A percentile compares a stretch with the other conserved stretches of the same genome.
phyloP scores from a whole-genome alignment of 2,888 invertebrate genomes.

The Galeopsomyia nigrocyanea region DNA sequence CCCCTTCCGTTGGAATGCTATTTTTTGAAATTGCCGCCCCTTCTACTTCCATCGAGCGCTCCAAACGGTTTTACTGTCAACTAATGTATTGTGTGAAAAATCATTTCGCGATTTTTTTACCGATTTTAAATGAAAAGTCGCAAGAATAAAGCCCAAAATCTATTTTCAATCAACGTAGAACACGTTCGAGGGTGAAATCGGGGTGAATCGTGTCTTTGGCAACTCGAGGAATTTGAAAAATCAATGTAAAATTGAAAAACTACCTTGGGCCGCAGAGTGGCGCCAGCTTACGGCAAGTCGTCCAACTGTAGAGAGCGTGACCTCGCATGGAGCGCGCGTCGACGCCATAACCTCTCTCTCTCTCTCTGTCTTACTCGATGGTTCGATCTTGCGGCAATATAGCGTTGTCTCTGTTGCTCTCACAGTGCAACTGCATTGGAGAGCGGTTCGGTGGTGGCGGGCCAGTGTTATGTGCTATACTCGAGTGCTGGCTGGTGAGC shows the following conservation, averaged over 20 bases:
- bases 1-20: background rate
- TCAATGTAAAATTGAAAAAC: background rate
- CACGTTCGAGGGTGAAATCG: no score
- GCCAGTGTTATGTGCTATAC: no score
- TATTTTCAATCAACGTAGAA: no score
- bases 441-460: no score
- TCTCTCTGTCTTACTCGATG: conserved; percentile 12
- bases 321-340: conserved; percentile 34
- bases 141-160: no score
- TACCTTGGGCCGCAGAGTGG: background rate
- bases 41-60: background rate
- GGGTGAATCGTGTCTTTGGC: no score
- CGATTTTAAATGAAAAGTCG: no score
- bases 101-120: no score
- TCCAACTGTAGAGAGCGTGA: conserved; percentile 27
- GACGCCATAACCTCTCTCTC: conserved; percentile 39
- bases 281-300: conserved; percentile 8
- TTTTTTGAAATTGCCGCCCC: conserved; percentile 36
- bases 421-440: no score
- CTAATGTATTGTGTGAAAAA: background rate
- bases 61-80: background rate
- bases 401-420: background rate
- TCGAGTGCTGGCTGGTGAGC: no score
- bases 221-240: background rate
- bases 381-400: background rate